Conservation (phyloP, 2,888 invertebrate genomes). For the Coleophora flavipennella region DNA sequence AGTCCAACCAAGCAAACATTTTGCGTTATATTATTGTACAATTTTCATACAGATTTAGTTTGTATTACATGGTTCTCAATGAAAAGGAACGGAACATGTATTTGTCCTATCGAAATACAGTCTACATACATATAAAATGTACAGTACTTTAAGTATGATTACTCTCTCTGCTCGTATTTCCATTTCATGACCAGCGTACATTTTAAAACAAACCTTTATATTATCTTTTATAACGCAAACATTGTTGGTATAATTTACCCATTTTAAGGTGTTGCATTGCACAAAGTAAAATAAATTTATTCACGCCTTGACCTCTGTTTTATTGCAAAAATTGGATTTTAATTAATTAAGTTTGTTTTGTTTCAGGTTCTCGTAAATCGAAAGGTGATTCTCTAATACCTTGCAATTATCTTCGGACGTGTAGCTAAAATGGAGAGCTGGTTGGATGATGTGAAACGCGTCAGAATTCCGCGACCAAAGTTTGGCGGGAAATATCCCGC, state of each 20-base stretch:
- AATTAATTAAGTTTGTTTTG: neutral
- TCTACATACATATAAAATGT: too few relatives aligned
- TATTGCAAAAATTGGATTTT: neutral
- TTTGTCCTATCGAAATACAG: too few relatives aligned
- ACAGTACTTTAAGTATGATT: too few relatives aligned
- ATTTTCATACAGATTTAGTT: too few relatives aligned
- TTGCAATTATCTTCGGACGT: neutral
- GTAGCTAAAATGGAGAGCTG: constrained; percentile 81
- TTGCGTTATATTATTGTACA: too few relatives aligned
- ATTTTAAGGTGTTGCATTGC: constrained; percentile 1
- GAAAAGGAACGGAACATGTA: too few relatives aligned
- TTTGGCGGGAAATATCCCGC: constrained; percentile 79
- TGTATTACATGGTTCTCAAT: too few relatives aligned
- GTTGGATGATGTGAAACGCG: constrained; percentile 86
- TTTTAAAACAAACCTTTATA: neutral
- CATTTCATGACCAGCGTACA: too few relatives aligned
- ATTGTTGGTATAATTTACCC: neutral
- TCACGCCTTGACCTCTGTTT: too few relatives aligned
- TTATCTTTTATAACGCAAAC: constrained; percentile 8
- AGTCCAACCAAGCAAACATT: too few relatives aligned
- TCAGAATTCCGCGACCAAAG: constrained; percentile 88
- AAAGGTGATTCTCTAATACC: neutral
- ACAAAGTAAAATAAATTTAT: too few relatives aligned
- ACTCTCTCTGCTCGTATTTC: neutral
- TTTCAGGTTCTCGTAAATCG: neutral